Base-by-base conservation (phyloP, 2,113 vertebrate species). In the Eidolon helvum region DNA sequence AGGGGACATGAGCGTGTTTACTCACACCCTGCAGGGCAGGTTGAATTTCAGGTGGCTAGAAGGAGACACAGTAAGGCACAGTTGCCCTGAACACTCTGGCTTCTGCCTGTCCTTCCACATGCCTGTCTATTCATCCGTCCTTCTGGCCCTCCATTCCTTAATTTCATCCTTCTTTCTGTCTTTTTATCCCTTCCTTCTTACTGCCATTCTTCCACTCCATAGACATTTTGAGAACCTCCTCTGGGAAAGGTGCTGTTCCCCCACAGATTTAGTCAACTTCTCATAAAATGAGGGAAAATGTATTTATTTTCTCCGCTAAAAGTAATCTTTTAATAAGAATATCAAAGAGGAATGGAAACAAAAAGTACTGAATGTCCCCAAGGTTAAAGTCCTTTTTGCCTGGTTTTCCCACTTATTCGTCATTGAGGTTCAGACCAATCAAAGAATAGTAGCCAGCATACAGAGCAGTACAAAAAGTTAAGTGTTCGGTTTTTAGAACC, bases 241-340 rank as follows among this genome's bases (percentile, higher is more conserved):
- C 38, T 33, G 40, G 48, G 72, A 59, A 11, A 22, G 26, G 10
- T 21, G 26, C 38, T 75, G 2, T 53, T 24, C 71, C 59, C 75
- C 53, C 53, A 7, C 18, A 79, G 79, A 63, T 43, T 18, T 66
- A 87, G 74, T 90, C 63, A 87, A 43, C 53, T 66, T 92, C 74
- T 95, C 26, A 61, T 90, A 68, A 84, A 90, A 65, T 66, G n/a
- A 89, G 55, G 28, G 40, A 19, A 89, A 87, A n/a, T 75, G 7
- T 16, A 57, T 4, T 40, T 57, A 21, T 97, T 90, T 92, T 91
- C 35, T 94, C n/a, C 85, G 4, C 86, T 88, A 40, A 83, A 92
- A 86, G 66, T 68, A 83, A 77, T 55, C 61, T 91, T 77, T 91
- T 48, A 93, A 83, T 93, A 84, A 87, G 69, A 71, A 57, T 40